Percentiles rank a stretch among this genome's conserved stretches.
These are phyloP conservation scores for Mormyrus proboscirostris DNA, from an alignment of 2,797 vertebrate genomes.

Conservation along the genomic window DNA sequence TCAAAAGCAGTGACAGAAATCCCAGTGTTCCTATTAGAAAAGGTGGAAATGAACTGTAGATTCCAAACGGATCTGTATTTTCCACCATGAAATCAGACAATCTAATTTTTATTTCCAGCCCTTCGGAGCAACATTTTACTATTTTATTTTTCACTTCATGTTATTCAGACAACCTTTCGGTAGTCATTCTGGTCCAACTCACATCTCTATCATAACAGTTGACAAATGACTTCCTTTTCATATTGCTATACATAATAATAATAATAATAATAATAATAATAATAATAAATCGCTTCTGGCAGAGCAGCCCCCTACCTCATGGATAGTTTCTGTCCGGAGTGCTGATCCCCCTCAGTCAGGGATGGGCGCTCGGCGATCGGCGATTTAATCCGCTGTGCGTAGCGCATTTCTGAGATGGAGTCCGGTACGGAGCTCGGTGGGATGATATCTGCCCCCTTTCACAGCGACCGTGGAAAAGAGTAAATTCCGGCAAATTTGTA, in stretches of 20 bases:
- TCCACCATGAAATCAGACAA: background rate
- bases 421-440: slow-evolving; percentile 4
- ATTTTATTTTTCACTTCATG: background rate
- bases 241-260: background rate
- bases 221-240: background rate
- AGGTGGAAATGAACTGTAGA: background rate
- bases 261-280: too few relatives aligned
- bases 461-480: background rate
- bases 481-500: background rate
- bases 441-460: background rate
- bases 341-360: slow-evolving; percentile 13
- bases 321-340: slow-evolving; percentile 19
- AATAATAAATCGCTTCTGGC: background rate
- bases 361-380: background rate
- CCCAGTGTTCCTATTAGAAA: background rate
- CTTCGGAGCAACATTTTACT: background rate
- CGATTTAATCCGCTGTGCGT: slow-evolving; percentile 16
- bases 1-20: background rate
- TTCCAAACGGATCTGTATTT: background rate
- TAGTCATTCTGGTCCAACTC: background rate
- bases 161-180: background rate
- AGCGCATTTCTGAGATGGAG: slow-evolving; percentile 6
- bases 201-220: background rate
- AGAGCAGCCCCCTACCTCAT: slow-evolving; percentile 5
- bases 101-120: background rate